Evolutionary conservation across 2,888 invertebrate species (phyloP).

Genomic region (Caenorhabditis plicata): DNA sequence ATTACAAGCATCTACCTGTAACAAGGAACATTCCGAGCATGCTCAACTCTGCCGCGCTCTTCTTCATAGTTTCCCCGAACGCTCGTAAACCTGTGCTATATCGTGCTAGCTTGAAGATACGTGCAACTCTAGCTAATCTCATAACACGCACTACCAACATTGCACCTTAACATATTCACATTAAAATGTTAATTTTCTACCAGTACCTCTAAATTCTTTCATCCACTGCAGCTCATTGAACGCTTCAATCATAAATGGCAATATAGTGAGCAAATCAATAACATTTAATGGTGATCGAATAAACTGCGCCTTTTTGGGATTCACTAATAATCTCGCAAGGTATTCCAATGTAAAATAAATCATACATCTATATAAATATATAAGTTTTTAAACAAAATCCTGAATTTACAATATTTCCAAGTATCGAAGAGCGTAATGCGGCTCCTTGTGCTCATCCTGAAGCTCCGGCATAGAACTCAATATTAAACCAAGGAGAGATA

Average conservation of each 20-base stretch:
- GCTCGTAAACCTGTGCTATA: conserved; percentile 59
- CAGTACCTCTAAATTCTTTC: conserved; percentile 50
- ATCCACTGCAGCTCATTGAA: conserved; percentile 49
- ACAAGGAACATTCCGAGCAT: conserved; percentile 64
- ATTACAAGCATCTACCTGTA: conserved; percentile 38
- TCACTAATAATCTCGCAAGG: conserved; percentile 50
- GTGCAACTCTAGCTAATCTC: conserved; percentile 57
- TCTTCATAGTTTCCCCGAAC: conserved; percentile 62
- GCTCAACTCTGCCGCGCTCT: conserved; percentile 60
- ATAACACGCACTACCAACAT: conserved; percentile 62
- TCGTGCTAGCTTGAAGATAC: conserved; percentile 61
- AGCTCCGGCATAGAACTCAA: conserved; percentile 63
- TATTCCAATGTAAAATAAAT: conserved; percentile 62
- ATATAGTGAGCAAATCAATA: conserved; percentile 59
- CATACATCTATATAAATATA: conserved; percentile 53
- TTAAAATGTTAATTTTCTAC: neutral
- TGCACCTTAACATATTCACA: conserved; percentile 44
- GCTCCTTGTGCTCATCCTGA: conserved; percentile 53
- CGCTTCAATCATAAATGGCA: conserved; percentile 53
- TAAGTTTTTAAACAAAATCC: neutral
- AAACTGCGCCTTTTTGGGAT: conserved; percentile 54
- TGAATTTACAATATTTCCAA: conserved; percentile 22
- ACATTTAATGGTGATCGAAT: conserved; percentile 58
- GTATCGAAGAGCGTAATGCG: conserved; percentile 33
- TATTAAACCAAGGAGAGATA: conserved; percentile 59